Base-by-base conservation (phyloP, 2,797 vertebrate species). In the Peromyscus aztecus region DNA sequence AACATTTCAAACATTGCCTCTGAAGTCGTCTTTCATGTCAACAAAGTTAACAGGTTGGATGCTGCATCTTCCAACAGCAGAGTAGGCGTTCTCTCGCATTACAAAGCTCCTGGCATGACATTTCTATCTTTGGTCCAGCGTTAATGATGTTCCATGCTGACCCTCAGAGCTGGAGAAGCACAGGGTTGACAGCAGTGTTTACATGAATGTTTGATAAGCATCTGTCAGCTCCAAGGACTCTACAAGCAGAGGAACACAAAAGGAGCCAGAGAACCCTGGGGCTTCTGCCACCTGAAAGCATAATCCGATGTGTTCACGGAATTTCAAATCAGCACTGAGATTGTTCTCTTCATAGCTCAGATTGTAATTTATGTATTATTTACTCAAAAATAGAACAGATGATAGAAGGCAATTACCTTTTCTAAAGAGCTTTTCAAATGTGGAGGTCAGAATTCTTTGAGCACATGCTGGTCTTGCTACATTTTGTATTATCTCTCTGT, bases 121-220 rank as follows among this genome's bases (percentile, higher is more conserved):
- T 98, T 98, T 98, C 96, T 97, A 10, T 92, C 49, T 97, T 91
- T 96, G 95, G 90, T 96, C 85, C 95, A 43, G 97, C 3, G 71
- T 98, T 98, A 98, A 98, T 98, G 98, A 97, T 96, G 96, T 95
- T 98, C 94, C 98, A 96, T 92, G 96, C 93, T 98, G 98, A 98
- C 98, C 98, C 93, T 98, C 97, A 94, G 94, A 90, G 96, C 65
- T 94, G 98, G 96, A 97, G 98, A 52, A 98, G 91, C 92, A 91
- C 24, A 97, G 97, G 96, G 98, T 98, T 98, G 97, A 98, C 97
- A 98, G 49, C 67, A 89, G 81, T 98, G 97, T 98, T 99, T 98
- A 97, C 98, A 98, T 98, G 97, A 98, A 98, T 98, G 98, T 98
- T 99, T 98, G 98, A 98, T 98, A 98, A 98, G 98, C 98, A 98